These are phyloP conservation scores for Chaetops frenatus DNA, from an alignment of 2,113 vertebrate genomes.

Conservation along the genomic window DNA sequence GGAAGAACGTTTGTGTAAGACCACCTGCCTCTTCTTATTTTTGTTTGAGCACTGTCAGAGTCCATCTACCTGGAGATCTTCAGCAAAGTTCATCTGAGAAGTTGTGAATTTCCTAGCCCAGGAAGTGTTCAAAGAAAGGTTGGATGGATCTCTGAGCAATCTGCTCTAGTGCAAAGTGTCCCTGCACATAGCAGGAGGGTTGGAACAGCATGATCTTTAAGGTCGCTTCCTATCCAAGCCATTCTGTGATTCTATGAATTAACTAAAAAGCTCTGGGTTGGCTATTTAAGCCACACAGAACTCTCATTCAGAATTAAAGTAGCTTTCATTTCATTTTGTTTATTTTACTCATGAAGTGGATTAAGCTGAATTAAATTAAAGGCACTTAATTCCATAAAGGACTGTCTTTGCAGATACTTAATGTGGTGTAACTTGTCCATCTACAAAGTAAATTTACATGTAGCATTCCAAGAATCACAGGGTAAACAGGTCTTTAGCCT, in stretches of 20 bases:
- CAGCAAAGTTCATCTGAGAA: background rate
- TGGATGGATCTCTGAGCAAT: background rate
- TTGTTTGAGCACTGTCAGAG: background rate
- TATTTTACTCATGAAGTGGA: background rate
- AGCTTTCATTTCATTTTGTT: background rate
- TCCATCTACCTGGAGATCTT: background rate
- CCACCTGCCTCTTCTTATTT: background rate
- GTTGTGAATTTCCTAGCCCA: background rate
- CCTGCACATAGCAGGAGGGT: background rate
- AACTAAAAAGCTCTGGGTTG: background rate
- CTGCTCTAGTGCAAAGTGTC: background rate
- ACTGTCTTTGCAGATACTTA: background rate
- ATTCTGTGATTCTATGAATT: background rate
- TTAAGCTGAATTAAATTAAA: constrained; percentile 21
- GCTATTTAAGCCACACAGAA: background rate
- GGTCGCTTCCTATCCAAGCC: background rate
- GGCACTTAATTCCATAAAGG: background rate
- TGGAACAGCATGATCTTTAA: background rate
- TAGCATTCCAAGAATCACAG: background rate
- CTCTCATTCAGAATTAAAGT: background rate
- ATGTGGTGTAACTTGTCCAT: background rate
- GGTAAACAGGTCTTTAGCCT: background rate
- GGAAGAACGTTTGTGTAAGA: background rate
- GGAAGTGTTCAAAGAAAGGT: background rate
- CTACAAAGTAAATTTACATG: background rate